A percentile compares a stretch with the other conserved stretches of the same genome.
Conservation (phyloP, 2,888 invertebrate species). For the Macrophya annulata region DNA sequence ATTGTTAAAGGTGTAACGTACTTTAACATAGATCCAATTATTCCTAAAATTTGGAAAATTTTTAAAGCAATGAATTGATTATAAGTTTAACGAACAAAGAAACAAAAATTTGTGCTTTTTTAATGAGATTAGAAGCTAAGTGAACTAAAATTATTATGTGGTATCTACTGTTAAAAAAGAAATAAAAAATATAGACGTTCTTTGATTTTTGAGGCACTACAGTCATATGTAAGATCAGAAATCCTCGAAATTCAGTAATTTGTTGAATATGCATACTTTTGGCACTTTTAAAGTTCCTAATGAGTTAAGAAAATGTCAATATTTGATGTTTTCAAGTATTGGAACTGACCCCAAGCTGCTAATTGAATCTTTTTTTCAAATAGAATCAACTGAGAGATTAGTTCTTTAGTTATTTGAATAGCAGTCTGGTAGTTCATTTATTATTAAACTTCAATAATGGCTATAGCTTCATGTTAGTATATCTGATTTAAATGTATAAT, state of each 20-base stretch:
- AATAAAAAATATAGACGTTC: not conserved
- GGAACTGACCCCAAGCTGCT: not conserved
- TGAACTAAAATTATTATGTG: not conserved
- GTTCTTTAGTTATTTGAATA: not conserved
- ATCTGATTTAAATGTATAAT: not conserved
- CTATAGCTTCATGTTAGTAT: not conserved
- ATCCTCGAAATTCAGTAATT: not conserved
- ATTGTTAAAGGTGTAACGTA: conserved; percentile 92
- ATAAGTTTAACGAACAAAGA: conserved; percentile 79
- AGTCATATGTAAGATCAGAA: not conserved
- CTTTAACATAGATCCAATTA: conserved; percentile 88
- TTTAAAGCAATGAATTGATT: not conserved
- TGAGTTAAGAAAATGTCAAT: not conserved
- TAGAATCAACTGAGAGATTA: not conserved
- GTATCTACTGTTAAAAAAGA: not conserved
- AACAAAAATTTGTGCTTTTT: not conserved
- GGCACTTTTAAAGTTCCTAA: not conserved
- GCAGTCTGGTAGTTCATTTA: not conserved
- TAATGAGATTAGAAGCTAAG: not conserved
- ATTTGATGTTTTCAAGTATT: not conserved
- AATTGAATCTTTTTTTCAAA: not conserved
- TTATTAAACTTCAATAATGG: not conserved
- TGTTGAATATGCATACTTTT: not conserved
- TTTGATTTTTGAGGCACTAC: no score
- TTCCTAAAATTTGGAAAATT: conserved; percentile 79